phyloP scores from a whole-genome alignment of 2,797 vertebrate genomes.

The Enteromius trimaculatus region DNA sequence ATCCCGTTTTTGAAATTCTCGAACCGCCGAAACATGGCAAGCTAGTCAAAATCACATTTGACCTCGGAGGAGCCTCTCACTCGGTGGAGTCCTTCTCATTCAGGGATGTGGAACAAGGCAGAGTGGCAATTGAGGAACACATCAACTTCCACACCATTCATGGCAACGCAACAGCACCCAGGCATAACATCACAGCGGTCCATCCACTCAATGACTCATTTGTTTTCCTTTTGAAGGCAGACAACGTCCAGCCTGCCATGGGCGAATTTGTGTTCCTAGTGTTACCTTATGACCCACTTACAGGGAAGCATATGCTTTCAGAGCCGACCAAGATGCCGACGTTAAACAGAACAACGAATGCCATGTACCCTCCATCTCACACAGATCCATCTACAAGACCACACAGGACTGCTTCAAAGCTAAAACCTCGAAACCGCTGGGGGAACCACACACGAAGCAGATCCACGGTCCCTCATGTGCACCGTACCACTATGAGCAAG shows the following conservation, averaged over 20 bases:
- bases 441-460: slow-evolving; percentile 67
- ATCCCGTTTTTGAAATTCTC: slow-evolving; percentile 85
- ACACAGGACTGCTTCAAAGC: slow-evolving; percentile 68
- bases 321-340: slow-evolving; percentile 53
- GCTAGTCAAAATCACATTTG: slow-evolving; percentile 78
- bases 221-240: slow-evolving; percentile 84
- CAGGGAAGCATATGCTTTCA: slow-evolving; percentile 58
- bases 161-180: slow-evolving; percentile 47
- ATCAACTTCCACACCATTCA: slow-evolving; percentile 72
- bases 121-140: slow-evolving; percentile 79
- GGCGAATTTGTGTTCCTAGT: slow-evolving; percentile 85
- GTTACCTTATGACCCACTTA: slow-evolving; percentile 76
- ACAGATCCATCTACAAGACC: slow-evolving; percentile 63
- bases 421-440: slow-evolving; percentile 71
- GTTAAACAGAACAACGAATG: slow-evolving; percentile 61
- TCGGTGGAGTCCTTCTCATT: slow-evolving; percentile 80
- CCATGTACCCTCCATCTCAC: slow-evolving; percentile 64
- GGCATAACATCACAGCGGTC: slow-evolving; percentile 65
- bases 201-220: slow-evolving; percentile 85
- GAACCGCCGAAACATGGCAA: slow-evolving; percentile 82
- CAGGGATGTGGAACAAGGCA: slow-evolving; percentile 83
- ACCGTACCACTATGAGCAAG: slow-evolving; percentile 59
- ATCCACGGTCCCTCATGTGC: slow-evolving; percentile 47
- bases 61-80: slow-evolving; percentile 67
- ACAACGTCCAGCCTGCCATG: slow-evolving; percentile 83